Percentiles rank a stretch among this genome's conserved stretches.
Evolutionary conservation across 2,797 vertebrate genomes (phyloP).

Genomic region (Vespertilio murinus): DNA sequence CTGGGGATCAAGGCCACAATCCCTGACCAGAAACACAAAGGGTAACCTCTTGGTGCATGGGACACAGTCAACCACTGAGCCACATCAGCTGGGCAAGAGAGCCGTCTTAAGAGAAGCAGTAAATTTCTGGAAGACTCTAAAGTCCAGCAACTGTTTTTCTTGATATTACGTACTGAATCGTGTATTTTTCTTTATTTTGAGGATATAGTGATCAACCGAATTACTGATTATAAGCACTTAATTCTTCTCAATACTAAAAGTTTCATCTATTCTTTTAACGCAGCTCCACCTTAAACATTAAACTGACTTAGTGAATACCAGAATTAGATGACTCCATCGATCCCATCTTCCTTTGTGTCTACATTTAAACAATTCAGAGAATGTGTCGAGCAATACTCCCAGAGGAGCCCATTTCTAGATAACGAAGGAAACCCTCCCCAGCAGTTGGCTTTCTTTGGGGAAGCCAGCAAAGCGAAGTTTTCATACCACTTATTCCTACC

Average conservation of each 20-base stretch:
- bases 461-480: background rate
- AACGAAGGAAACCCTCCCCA: background rate
- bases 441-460: background rate
- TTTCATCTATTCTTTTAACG: background rate
- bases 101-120: background rate
- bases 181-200: background rate
- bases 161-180: background rate
- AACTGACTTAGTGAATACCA: background rate
- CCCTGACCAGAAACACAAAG: no score
- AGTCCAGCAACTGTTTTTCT: slow-evolving; percentile 3
- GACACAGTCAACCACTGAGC: no score
- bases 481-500: background rate
- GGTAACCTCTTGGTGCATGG: no score
- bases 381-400: background rate
- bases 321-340: background rate
- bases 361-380: background rate
- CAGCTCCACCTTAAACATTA: background rate
- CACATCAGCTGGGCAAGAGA: no score
- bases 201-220: background rate
- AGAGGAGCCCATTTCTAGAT: background rate
- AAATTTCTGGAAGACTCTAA: background rate
- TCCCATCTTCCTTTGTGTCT: background rate
- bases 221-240: background rate
- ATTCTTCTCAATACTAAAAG: background rate
- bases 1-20: no score